Conservation (phyloP, 30 jellyfish, hydroid and myxozoan species). For the Mastigias papua region DNA sequence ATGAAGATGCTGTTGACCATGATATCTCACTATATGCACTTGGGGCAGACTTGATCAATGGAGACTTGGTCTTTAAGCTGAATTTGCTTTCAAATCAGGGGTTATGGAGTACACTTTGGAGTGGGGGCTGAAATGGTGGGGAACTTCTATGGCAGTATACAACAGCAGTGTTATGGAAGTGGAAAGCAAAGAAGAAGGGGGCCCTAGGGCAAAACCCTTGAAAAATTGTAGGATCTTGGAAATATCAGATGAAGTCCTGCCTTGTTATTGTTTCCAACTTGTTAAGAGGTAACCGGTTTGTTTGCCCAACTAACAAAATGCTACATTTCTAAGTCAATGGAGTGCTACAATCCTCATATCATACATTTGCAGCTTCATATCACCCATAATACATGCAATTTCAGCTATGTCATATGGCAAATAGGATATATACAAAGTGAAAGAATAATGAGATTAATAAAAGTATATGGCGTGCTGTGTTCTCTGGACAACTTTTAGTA, state of each 20-base stretch:
- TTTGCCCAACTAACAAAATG: neutral
- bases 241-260: neutral
- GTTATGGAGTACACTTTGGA: neutral
- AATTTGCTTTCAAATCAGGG: neutral
- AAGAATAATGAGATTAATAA: neutral
- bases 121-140: neutral
- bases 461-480: neutral
- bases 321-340: neutral
- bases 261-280: neutral
- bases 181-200: neutral
- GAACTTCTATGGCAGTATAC: neutral
- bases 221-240: neutral
- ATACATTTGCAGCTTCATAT: neutral
- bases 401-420: neutral
- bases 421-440: neutral
- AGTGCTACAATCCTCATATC: neutral
- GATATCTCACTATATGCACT: constrained; percentile 39
- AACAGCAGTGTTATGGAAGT: neutral
- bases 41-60: constrained; percentile 44
- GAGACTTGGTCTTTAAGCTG: neutral
- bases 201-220: neutral
- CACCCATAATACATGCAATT: neutral
- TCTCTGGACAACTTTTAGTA: too few relatives aligned
- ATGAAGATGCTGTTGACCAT: constrained; percentile 53
- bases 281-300: neutral